Evolutionary conservation across 2,113 vertebrate species (phyloP).

Genomic region (Gymnorhina tibicen): DNA sequence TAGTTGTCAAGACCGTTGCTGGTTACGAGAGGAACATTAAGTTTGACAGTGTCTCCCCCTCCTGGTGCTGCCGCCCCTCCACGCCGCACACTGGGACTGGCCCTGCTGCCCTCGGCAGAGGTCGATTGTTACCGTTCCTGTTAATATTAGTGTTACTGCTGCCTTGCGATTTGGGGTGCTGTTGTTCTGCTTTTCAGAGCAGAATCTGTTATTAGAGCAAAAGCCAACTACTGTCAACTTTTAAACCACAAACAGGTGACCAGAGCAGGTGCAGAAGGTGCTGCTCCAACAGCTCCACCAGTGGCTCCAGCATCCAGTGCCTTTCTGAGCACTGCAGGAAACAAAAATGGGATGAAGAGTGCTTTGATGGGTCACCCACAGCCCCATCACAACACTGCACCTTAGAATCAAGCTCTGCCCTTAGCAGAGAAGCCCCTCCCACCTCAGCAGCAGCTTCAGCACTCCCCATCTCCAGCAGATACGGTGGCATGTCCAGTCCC

Average conservation of each 20-base stretch:
- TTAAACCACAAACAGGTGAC: background rate
- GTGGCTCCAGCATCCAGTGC: background rate
- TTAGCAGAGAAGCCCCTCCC: background rate
- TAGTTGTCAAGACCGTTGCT: background rate
- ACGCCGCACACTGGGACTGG: fast-evolving
- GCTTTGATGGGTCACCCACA: background rate
- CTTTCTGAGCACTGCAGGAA: background rate
- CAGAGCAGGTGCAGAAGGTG: background rate
- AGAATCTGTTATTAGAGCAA: background rate
- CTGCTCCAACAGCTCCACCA: background rate
- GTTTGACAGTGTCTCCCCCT: background rate
- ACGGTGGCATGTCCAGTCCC: background rate
- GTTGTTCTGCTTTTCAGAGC: background rate
- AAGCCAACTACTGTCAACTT: fast-evolving
- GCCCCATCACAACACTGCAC: background rate
- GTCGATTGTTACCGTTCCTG: fast-evolving
- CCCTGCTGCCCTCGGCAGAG: background rate
- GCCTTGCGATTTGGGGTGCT: fast-evolving
- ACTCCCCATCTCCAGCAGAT: background rate
- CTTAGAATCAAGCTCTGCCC: background rate
- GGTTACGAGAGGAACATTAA: background rate
- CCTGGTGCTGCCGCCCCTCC: fast-evolving
- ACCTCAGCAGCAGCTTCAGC: background rate
- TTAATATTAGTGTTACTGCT: fast-evolving
- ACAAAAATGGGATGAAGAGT: background rate